These are phyloP conservation scores for Sakesphorus luctuosus DNA, from an alignment of 2,113 vertebrate genomes.

Conservation along the genomic window DNA sequence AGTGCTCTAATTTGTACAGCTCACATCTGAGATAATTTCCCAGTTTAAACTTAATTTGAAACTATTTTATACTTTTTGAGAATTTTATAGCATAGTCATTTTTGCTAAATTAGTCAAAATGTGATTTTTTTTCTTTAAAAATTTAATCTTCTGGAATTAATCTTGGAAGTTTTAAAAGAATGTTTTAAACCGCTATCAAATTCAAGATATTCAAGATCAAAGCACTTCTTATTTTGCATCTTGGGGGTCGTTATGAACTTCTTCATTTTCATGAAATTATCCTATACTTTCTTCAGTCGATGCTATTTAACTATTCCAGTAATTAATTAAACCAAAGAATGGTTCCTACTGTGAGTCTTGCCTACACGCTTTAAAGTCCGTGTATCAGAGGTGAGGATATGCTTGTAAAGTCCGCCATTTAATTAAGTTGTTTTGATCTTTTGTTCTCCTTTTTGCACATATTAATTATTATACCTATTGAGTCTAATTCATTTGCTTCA, in stretches of 20 bases:
- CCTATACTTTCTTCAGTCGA: conserved; percentile 63
- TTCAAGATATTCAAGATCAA: conserved; percentile 31
- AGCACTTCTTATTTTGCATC: conserved; percentile 46
- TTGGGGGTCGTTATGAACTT: conserved; percentile 29
- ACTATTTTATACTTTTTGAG: background rate
- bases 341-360: conserved; percentile 39
- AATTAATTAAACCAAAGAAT: conserved; percentile 72
- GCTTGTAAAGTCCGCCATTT: conserved; percentile 64
- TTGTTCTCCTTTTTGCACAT: conserved; percentile 62
- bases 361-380: conserved; percentile 18
- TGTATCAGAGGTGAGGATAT: conserved; percentile 46
- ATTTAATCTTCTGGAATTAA: background rate
- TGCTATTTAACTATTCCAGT: conserved; percentile 59
- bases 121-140: background rate
- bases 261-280: conserved; percentile 48
- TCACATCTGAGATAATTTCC: background rate
- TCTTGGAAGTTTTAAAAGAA: background rate
- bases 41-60: background rate
- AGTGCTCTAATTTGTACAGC: background rate
- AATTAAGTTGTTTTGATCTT: conserved; percentile 71
- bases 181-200: background rate
- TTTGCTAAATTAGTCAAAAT: background rate
- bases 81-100: background rate
- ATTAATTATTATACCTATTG: conserved; percentile 66
- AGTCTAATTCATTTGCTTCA: conserved; percentile 50